phyloP scores from a whole-genome alignment of 2,888 invertebrate species.

The Drosophila mimetica region DNA sequence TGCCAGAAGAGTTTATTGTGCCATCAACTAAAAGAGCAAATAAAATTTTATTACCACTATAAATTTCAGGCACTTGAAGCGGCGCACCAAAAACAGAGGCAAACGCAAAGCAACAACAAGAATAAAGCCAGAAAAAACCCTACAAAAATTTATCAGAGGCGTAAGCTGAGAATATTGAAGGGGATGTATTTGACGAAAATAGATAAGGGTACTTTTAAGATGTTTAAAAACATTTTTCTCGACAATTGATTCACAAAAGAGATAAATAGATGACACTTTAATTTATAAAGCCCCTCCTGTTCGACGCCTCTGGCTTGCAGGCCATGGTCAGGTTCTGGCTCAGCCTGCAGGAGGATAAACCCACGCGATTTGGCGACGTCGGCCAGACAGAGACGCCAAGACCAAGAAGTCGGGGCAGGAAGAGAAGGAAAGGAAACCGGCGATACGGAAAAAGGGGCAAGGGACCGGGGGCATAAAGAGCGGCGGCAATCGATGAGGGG shows the following conservation, averaged over 20 bases:
- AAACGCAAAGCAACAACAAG: constrained; percentile 21
- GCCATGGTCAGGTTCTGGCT: constrained; percentile 64
- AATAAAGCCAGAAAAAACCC: constrained; percentile 22
- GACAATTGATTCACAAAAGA: background rate
- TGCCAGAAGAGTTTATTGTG: constrained; percentile 76
- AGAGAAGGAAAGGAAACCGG: constrained; percentile 54
- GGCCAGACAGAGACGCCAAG: constrained; percentile 43
- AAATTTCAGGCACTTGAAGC: constrained; percentile 77
- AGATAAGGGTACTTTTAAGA: background rate
- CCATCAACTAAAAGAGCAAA: constrained; percentile 80
- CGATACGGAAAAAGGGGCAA: constrained; percentile 26
- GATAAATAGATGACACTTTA: background rate
- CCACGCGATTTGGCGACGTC: constrained; percentile 74
- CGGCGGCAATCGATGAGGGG: constrained; percentile 2
- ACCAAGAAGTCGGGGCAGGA: constrained; percentile 59
- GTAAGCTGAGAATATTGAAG: background rate
- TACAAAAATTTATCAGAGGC: constrained; percentile 22
- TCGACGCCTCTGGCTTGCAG: constrained; percentile 16
- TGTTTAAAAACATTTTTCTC: too few species aligned
- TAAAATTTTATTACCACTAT: constrained; percentile 80
- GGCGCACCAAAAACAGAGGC: constrained; percentile 52
- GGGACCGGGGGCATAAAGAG: background rate
- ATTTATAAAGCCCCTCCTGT: background rate
- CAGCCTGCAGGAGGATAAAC: constrained; percentile 65
- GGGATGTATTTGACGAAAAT: background rate